Conservation (phyloP, 1,140 invertebrate species). For the Mercenaria mercenaria region DNA sequence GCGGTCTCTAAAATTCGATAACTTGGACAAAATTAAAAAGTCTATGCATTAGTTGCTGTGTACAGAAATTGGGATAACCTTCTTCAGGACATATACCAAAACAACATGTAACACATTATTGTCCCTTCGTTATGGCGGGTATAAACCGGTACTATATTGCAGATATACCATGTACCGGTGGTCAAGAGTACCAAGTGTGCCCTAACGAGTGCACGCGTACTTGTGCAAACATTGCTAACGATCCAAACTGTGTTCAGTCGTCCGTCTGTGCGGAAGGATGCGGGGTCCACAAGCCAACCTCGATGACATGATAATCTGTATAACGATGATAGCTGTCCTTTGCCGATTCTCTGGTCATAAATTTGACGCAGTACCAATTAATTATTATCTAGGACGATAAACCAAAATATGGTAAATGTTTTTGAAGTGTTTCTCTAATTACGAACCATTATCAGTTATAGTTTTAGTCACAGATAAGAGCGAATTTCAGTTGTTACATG, state of each 20-base stretch:
- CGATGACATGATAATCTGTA: slow-evolving; percentile 90
- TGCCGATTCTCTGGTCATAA: slow-evolving; percentile 91
- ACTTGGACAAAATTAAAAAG: too few species aligned
- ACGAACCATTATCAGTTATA: too few species aligned
- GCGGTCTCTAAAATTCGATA: too few species aligned
- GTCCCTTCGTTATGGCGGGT: too few species aligned
- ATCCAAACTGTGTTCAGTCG: slow-evolving; percentile 87
- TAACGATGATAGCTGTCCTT: slow-evolving; percentile 91
- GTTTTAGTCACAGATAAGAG: not conserved
- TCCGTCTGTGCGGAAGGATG: slow-evolving; percentile 94
- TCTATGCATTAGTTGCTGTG: too few species aligned
- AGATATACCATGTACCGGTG: slow-evolving; percentile 89
- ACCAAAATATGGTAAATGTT: slow-evolving; percentile 89
- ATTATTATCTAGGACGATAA: slow-evolving; percentile 89
- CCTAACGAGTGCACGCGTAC: slow-evolving; percentile 91
- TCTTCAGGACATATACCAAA: too few species aligned
- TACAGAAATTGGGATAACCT: too few species aligned
- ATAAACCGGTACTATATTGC: too few species aligned
- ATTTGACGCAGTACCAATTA: slow-evolving; percentile 91
- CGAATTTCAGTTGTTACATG: too few species aligned
- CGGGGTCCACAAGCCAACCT: slow-evolving; percentile 92
- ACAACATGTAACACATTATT: too few species aligned
- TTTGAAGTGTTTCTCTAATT: too few species aligned
- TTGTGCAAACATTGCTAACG: slow-evolving; percentile 89
- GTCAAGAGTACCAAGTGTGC: slow-evolving; percentile 93